These are phyloP conservation scores for Hyperoodon ampullatus DNA, from an alignment of 2,113 vertebrate genomes.

Conservation along the genomic window DNA sequence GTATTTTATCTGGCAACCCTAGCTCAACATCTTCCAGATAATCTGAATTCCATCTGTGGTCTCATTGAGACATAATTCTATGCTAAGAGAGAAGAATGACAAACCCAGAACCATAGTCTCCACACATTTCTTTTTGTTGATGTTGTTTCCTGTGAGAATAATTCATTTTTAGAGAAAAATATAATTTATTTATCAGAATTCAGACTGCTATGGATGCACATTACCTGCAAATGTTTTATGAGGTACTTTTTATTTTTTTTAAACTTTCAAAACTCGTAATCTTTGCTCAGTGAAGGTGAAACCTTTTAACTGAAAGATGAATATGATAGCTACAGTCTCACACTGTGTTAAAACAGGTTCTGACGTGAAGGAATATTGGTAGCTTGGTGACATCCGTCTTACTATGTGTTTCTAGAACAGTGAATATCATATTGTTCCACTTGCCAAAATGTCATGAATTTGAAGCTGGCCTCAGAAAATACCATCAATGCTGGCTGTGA, in stretches of 20 bases:
- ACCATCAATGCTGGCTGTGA: conserved; percentile 18
- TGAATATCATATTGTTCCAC: conserved; percentile 58
- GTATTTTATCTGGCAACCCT: neutral
- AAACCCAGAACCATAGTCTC: neutral
- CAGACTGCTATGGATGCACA: neutral
- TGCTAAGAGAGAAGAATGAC: neutral
- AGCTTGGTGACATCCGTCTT: conserved; percentile 42
- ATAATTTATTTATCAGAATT: conserved; percentile 67
- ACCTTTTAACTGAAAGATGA: conserved; percentile 55
- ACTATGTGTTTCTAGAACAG: conserved; percentile 52
- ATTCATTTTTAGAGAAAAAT: conserved; percentile 67
- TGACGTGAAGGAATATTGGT: conserved; percentile 37
- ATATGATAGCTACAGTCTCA: conserved; percentile 45
- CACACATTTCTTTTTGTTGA: neutral
- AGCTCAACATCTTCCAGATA: neutral
- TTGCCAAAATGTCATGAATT: conserved; percentile 67
- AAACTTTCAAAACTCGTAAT: conserved; percentile 38
- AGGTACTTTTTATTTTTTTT: neutral
- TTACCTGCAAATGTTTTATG: conserved; percentile 66
- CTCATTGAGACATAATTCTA: neutral
- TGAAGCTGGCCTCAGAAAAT: conserved; percentile 57
- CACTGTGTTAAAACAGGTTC: conserved; percentile 15
- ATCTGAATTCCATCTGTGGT: neutral
- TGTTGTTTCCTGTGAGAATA: conserved; percentile 47
- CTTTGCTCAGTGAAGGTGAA: conserved; percentile 45